Conservation (phyloP, 1,140 invertebrate genomes). For the Diachasmimorpha longicaudata region DNA sequence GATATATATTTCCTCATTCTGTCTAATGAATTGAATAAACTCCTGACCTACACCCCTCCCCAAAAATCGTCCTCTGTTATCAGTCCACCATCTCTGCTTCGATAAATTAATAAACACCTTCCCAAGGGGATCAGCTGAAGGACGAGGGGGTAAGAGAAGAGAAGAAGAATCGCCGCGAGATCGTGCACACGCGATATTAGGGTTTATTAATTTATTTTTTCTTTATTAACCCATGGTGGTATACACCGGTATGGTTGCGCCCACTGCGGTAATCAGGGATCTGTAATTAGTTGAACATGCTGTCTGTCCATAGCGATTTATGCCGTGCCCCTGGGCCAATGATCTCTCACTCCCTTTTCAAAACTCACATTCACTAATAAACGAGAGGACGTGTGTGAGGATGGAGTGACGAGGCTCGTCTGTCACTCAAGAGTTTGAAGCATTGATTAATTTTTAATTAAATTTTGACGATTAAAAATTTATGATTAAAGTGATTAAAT, state of each 20-base stretch:
- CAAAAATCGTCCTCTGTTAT: background rate
- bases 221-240: conserved; percentile 45
- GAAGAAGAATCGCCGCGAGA: background rate
- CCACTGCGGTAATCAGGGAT: conserved; percentile 55
- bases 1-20: no score
- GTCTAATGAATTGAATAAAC: background rate
- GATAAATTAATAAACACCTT: conserved; percentile 7
- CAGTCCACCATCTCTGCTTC: background rate
- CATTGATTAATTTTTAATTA: background rate
- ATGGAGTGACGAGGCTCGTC: background rate
- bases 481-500: no score
- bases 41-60: background rate
- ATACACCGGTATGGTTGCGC: conserved; percentile 36
- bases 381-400: conserved; percentile 12
- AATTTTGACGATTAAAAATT: background rate
- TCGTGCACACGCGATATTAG: conserved; percentile 1
- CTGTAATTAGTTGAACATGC: conserved; percentile 60
- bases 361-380: background rate
- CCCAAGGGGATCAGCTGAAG: no score
- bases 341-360: conserved; percentile 1
- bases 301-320: conserved; percentile 57
- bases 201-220: conserved; percentile 52
- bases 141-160: background rate
- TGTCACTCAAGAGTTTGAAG: background rate
- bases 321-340: conserved; percentile 43